Evolutionary conservation across 1,140 invertebrate genomes (phyloP), one percentile per base, ranked within the genome.

Genomic region (Ips nitidus): DNA sequence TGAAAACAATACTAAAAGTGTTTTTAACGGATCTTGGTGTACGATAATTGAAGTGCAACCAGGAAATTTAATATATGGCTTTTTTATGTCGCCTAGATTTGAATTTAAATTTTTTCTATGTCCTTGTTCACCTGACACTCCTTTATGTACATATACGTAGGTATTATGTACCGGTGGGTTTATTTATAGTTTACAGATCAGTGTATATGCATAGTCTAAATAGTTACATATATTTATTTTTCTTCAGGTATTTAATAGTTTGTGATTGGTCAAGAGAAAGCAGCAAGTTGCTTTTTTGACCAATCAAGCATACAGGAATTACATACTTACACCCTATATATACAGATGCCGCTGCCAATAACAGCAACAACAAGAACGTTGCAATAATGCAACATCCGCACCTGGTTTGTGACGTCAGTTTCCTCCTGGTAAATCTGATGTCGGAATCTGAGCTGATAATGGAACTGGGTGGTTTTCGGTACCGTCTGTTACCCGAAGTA

Each of bases 321-420:
- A 22, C 22, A 41, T 59, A 92, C 92, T 90, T 85, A 95, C 93
- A 93, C 81, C 90, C 93, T 74, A 94, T 86, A 80, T 95, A 96
- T 61, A 95, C 90, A 53, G 91, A 89, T 50, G 91, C 86, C 7
- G 91, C 90, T 40, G 92, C 89, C 42, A 94, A 86, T 6, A 95
- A 84, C 0, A 94, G 83, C 61, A 94, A 88, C 58, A 95, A 86
- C 1, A 95, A 84, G 75, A 95, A 89, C 2, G 89, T 90, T 6
- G 94, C 90, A 39, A 94, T 85, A 39, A 94, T 88, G 75, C 91
- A 93, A 78, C 93, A 94, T 69, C 92, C 92, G 65, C 91, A 92
- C 73, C 90, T 86, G 79, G 91, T 92, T 70, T 90, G 89, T 36
- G 89, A 86, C 69, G 90, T 90, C 36, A 93, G 80, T 80, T 93